Evolutionary conservation across 1,140 invertebrate species (phyloP), one percentile per base, ranked within the genome.

Genomic region (Rhopalosiphum maidis): DNA sequence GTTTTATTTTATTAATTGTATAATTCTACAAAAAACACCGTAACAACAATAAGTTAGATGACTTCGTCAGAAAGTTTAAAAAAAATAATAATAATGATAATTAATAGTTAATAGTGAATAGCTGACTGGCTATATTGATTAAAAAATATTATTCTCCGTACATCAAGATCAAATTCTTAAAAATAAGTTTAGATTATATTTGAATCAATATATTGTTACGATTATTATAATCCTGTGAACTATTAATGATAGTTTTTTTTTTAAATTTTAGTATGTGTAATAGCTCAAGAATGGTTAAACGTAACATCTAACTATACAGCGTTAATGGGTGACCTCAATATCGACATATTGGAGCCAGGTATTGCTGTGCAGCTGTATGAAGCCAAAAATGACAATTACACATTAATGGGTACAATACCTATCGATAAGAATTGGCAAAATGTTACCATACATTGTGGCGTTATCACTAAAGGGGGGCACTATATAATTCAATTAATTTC

Each of bases 391-490:
- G 77, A 92, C 3, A 92, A 92, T 83, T 92, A 85, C 7, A 92
- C 91, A 30, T 35, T 92, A 82, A 92, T 92, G 91, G 91, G 91
- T 15, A 51, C 60, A 51, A 92, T 92, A 9, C 91, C 91, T 23
- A 48, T 92, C 9, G 46, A 92, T 15, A 43, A 41, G 41, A 92
- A 85, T 37, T 54, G 46, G 77, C 18, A 77, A 51, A 94, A 94
- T 35, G 94, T 97, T 94, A 96, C 96, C 15, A 95, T 97, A 94
- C 97, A 97, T 5, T 97, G 97, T 94, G 97, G 97, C 6, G 96
- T 97, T 94, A 97, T 97, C 94, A 96, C 96, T 48, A 96, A 96
- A 94, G 97, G 97, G 30, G 97, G 97, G 48, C 96, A 96, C 55
- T 96, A 95, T 93, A 85, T 92, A 46, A 55, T 94, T 82, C 93